Percentiles rank a stretch among this genome's conserved stretches.
Evolutionary conservation across 2,113 vertebrate species (phyloP).

Genomic region (Camelus dromedarius): DNA sequence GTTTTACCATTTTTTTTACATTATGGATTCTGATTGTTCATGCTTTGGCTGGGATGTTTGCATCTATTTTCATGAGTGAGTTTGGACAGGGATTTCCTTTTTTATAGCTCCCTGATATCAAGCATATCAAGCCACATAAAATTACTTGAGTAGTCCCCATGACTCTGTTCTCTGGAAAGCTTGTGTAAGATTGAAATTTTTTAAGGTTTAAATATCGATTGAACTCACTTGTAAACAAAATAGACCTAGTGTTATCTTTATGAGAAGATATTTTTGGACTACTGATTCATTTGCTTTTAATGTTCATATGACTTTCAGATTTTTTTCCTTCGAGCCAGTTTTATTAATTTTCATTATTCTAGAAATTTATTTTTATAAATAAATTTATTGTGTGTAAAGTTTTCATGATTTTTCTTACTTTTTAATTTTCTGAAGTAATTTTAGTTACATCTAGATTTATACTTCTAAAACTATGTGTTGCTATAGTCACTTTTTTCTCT

Average conservation of each 20-base stretch:
- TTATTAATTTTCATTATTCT: not conserved
- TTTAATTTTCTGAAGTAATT: not conserved
- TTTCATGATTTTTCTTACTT: not conserved
- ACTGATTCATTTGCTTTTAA: not conserved
- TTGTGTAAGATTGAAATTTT: not conserved
- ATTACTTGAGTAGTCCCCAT: not conserved
- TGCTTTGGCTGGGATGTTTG: not conserved
- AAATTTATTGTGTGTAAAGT: not conserved
- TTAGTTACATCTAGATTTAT: not conserved
- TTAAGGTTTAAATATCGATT: not conserved
- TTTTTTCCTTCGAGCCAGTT: not conserved
- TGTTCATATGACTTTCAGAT: not conserved
- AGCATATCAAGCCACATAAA: not conserved
- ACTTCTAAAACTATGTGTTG: not conserved
- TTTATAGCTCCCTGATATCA: not conserved
- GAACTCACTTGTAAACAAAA: not conserved
- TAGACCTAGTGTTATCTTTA: not conserved
- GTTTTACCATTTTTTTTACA: constrained; percentile 3
- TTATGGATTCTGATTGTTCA: not conserved
- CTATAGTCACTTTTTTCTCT: not conserved
- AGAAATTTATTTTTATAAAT: not conserved
- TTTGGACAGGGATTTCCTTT: not conserved
- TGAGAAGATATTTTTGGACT: not conserved
- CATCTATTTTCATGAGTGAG: not conserved
- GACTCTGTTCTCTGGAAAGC: not conserved